phyloP scores from a whole-genome alignment of 2,113 vertebrate species.

The Cavia porcellus region DNA sequence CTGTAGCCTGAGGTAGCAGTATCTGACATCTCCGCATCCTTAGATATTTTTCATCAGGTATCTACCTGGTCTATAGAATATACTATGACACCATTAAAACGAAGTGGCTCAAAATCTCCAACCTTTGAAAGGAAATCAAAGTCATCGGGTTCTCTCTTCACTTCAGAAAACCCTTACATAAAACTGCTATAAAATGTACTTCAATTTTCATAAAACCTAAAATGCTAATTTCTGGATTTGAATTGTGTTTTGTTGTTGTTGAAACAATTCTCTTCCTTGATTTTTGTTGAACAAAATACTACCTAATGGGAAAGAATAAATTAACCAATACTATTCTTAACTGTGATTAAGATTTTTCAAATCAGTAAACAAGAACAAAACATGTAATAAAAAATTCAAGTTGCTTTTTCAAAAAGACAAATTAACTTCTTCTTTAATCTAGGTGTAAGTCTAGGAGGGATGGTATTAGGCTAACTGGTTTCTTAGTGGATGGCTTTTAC shows the following conservation, averaged over 20 bases:
- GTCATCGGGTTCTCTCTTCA: not conserved
- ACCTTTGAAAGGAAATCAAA: not conserved
- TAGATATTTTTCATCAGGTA: not conserved
- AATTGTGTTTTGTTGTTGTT: not conserved
- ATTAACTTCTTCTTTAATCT: not conserved
- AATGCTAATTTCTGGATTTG: not conserved
- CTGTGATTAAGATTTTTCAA: not conserved
- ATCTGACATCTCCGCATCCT: no score
- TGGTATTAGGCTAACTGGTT: not conserved
- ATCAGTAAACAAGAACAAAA: not conserved
- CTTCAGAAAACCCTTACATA: not conserved
- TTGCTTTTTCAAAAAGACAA: not conserved
- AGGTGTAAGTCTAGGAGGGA: not conserved
- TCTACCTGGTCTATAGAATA: not conserved
- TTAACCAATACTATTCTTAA: not conserved
- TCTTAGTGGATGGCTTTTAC: not conserved
- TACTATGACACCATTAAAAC: not conserved
- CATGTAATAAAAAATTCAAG: not conserved
- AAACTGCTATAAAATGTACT: not conserved
- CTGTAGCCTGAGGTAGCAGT: fast-evolving
- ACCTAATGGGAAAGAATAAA: not conserved
- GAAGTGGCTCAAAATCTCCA: not conserved
- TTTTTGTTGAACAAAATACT: not conserved
- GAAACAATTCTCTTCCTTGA: not conserved
- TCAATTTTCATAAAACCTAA: not conserved